Base-by-base conservation (phyloP, 2,113 vertebrate species). In the Chlorodrepanis virens region DNA sequence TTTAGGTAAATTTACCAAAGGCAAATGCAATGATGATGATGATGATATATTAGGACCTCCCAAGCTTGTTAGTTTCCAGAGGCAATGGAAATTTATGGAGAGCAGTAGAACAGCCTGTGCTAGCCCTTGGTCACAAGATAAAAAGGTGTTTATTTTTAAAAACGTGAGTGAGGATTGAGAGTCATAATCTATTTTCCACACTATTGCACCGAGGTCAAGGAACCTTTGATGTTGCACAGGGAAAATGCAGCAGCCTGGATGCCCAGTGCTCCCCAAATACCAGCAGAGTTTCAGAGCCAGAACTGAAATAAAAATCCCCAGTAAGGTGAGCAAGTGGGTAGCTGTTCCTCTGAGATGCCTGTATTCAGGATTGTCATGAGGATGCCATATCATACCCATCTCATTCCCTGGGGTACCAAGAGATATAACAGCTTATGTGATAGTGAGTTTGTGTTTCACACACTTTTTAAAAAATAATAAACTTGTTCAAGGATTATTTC, bases 1-100 rank as follows among this genome's bases (percentile, higher is more conserved):
- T 95, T 83, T 56, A 80, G 72, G 76, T 79, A 86, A 75, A 91
- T 96, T 93, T 90, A 79, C 75, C 40, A n/a, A 86, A 89, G 68
- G 49, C 37, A 86, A 91, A 65, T 56, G 47, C 64, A 93, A 69
- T 77, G 77, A 61, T 50, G 53, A 82, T 49, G 52, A 83, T 87
- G 82, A 67, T 83, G 71, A 83, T 67, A 59, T 68, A 89, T 91
- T 88, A 71, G 86, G 53, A 92, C 18, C 19, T 91, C 57, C 79
- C 71, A 77, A 83, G 67, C 42, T 88, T 47, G 70, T 80, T 91
- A 65, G 69, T 88, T 83, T 95, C 93, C 22, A 74, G 68, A 95
- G 50, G 63, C 70, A 80, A 21, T 65, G 33, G 29, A 72, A 85
- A 83, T 91, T 85, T 92, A 86, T 68, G 0, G n/a, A 87, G 61